Evolutionary conservation across 2,797 vertebrate genomes (phyloP).

Genomic region (Chiroxiphia lanceolata): DNA sequence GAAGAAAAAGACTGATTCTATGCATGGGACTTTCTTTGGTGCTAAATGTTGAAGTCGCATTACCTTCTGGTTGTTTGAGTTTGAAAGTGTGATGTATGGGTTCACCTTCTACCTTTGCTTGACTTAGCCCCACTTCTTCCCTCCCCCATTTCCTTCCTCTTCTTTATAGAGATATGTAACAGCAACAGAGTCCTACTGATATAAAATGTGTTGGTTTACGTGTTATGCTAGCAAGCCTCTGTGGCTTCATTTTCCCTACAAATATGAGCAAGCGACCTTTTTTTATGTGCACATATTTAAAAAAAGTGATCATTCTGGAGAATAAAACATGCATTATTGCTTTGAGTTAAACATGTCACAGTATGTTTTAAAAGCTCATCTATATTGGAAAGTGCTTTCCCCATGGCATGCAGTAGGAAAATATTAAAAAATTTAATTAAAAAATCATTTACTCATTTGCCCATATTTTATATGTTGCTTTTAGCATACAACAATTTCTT

Average conservation of each 20-base stretch:
- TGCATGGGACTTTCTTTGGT: background rate
- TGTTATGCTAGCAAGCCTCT: background rate
- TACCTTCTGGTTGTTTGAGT: background rate
- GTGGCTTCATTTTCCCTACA: background rate
- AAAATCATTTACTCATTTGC: slow-evolving; percentile 64
- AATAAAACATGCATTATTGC: background rate
- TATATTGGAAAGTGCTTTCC: slow-evolving; percentile 20
- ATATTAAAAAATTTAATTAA: slow-evolving; percentile 70
- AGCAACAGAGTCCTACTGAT: background rate
- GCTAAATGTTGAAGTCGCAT: background rate
- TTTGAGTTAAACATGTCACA: slow-evolving; percentile 23
- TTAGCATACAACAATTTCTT: slow-evolving; percentile 27
- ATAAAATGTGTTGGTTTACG: background rate
- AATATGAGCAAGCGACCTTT: background rate
- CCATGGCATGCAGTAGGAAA: slow-evolving; percentile 29
- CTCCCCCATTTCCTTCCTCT: background rate
- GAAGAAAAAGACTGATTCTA: background rate
- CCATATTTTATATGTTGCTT: slow-evolving; percentile 59
- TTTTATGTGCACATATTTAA: background rate
- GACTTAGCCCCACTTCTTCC: background rate
- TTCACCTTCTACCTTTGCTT: background rate
- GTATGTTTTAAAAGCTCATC: slow-evolving; percentile 33
- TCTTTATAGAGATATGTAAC: background rate
- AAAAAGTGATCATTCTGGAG: background rate
- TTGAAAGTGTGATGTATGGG: background rate